Conservation (phyloP, 2,113 vertebrate species). For the Sprattus sprattus region DNA sequence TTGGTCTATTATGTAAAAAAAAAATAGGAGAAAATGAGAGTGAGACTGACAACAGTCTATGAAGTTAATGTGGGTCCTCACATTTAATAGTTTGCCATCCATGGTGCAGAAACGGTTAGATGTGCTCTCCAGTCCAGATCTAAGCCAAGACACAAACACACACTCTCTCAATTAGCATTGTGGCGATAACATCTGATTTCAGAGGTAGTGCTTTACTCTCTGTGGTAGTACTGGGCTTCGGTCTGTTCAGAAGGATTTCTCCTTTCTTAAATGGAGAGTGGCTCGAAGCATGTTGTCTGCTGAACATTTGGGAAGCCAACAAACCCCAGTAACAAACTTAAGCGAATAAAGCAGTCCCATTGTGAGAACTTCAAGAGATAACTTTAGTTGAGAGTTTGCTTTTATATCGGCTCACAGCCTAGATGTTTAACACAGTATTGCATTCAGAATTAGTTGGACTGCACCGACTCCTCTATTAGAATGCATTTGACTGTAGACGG, state of each 20-base stretch:
- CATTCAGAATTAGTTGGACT: conserved; percentile 31
- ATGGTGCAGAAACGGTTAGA: neutral
- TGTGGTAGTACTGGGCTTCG: neutral
- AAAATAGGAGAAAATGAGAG: neutral
- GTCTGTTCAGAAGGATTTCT: neutral
- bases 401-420: neutral
- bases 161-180: neutral
- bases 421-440: conserved; percentile 24
- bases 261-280: neutral
- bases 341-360: neutral
- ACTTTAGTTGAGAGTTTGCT: neutral
- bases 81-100: neutral
- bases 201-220: neutral
- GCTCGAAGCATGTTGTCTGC: neutral
- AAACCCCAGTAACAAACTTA: conserved; percentile 17
- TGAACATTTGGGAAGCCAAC: neutral
- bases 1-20: neutral
- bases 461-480: conserved; percentile 24
- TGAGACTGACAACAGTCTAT: neutral
- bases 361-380: conserved; percentile 10
- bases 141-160: neutral
- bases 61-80: neutral
- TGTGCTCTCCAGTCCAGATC: neutral
- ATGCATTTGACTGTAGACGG: conserved; percentile 27
- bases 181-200: neutral